Conservation (phyloP, 2,888 invertebrate species). For the Hartigia nigra region DNA sequence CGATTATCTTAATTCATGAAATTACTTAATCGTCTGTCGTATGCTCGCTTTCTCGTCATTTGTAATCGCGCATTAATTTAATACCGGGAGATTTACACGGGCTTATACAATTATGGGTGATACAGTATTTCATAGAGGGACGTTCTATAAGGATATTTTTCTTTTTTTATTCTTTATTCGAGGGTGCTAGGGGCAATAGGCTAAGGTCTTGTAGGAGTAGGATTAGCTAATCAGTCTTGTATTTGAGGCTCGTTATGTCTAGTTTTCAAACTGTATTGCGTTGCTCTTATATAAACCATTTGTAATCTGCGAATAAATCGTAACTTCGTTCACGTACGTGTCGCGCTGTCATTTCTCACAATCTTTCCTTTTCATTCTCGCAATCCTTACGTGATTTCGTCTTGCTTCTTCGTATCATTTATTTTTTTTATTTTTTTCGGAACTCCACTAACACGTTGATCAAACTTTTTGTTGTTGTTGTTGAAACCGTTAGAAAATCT, state of each 20-base stretch:
- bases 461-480: no score
- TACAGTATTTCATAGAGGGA: background rate
- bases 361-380: constrained; percentile 23
- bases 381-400: constrained; percentile 21
- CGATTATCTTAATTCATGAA: background rate
- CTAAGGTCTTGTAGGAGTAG: constrained; percentile 23
- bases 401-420: background rate
- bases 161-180: background rate
- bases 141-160: background rate
- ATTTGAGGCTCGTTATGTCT: constrained; percentile 64
- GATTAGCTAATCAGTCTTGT: constrained; percentile 67
- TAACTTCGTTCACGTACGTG: background rate
- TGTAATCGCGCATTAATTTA: constrained; percentile 51
- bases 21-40: background rate
- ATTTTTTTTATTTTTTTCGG: background rate
- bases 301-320: background rate
- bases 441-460: background rate
- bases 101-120: constrained; percentile 48
- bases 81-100: constrained; percentile 57
- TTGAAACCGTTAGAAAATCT: background rate
- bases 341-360: constrained; percentile 14
- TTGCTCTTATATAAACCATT: constrained; percentile 40
- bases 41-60: constrained; percentile 12
- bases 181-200: background rate
- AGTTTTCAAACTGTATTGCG: constrained; percentile 58